These are phyloP conservation scores for Drosophila rufa DNA, from an alignment of 1,140 invertebrate species.

Conservation along the genomic window DNA sequence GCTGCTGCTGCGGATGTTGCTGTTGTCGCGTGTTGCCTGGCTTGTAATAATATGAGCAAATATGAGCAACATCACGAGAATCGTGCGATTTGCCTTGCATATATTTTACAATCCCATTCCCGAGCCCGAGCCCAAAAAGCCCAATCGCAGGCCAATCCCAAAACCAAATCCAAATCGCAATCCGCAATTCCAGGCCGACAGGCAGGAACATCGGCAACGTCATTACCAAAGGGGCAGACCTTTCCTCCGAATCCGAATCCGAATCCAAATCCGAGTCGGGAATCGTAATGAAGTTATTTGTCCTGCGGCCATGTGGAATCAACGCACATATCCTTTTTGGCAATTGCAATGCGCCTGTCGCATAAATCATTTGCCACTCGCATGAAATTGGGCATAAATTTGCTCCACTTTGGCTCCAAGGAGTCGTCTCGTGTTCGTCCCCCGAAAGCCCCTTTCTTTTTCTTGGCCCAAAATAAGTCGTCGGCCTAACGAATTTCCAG, in stretches of 20 bases:
- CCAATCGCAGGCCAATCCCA: constrained; percentile 41
- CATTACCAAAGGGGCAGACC: constrained; percentile 68
- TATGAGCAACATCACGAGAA: constrained; percentile 83
- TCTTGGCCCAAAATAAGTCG: constrained; percentile 58
- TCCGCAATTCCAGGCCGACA: constrained; percentile 47
- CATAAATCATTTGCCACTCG: constrained; percentile 83
- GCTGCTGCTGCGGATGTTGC: constrained; percentile 31
- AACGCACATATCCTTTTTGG: constrained; percentile 83
- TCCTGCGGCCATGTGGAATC: constrained; percentile 79
- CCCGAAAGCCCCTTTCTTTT: constrained; percentile 7
- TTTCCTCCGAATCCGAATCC: constrained; percentile 5
- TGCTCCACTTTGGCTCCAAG: constrained; percentile 75
- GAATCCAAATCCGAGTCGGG: constrained; percentile 23
- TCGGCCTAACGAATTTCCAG: constrained; percentile 76
- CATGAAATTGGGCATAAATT: constrained; percentile 84
- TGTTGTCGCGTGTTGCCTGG: constrained; percentile 77
- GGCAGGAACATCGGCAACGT: constrained; percentile 53
- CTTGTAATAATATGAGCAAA: constrained; percentile 83
- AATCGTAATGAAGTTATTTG: constrained; percentile 81
- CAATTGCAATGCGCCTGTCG: constrained; percentile 81
- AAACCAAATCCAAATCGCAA: constrained; percentile 56
- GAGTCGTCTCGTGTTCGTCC: constrained; percentile 10
- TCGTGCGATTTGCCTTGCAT: constrained; percentile 82
- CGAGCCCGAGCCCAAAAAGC: constrained; percentile 22
- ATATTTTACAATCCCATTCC: constrained; percentile 76